Evolutionary conservation across 2,797 vertebrate species (phyloP), one percentile per base, ranked within the genome.

Genomic region (Xenopus petersii): DNA sequence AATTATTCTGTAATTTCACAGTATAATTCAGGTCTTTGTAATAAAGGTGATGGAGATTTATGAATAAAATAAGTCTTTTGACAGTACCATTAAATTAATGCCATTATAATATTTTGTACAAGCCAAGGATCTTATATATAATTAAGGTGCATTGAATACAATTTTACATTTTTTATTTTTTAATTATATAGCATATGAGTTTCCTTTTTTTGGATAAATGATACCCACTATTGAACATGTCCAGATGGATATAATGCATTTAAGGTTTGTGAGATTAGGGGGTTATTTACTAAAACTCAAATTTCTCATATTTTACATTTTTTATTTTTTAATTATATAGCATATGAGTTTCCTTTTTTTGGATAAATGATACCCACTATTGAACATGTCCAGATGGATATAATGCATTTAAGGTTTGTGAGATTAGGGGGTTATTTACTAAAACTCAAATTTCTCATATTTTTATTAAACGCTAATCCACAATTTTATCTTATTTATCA

Each of bases 11-110:
- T 72, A 72, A 72, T 68, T 77, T 36, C 60, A 67, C 16, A 13
- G 65, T 64, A 10, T 78, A 59, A 73, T 73, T 69, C 59, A 64
- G 10, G 47, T 63, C 59, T 73, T 73, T 77, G 64, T 77, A 77
- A 72, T n/a, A 42, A 59, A 72, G 59, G 64, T 77, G 64, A 77
- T 77, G 70, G 70, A 73, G 59, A 72, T 64, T 68, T 73, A 77
- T 73, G 70, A 73, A 73, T 77, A 73, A 73, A 72, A 68, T 77
- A 73, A 7, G 49, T 58, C 70, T 73, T 78, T 73, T 78, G 65
- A 78, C 71, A 78, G 71, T 17, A n/a, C 51, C 26, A 42, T 64
- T 78, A 69, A 69, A 69, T 67, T 69, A 65, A 60, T 59, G 46
- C 47, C 71, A 78, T 73, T 78, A 78, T 73, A 78, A 73, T 64